Percentiles rank a stretch among this genome's conserved stretches.
Evolutionary conservation across 2,888 invertebrate genomes (phyloP).

Genomic region (Chrysotoxum bicinctum): DNA sequence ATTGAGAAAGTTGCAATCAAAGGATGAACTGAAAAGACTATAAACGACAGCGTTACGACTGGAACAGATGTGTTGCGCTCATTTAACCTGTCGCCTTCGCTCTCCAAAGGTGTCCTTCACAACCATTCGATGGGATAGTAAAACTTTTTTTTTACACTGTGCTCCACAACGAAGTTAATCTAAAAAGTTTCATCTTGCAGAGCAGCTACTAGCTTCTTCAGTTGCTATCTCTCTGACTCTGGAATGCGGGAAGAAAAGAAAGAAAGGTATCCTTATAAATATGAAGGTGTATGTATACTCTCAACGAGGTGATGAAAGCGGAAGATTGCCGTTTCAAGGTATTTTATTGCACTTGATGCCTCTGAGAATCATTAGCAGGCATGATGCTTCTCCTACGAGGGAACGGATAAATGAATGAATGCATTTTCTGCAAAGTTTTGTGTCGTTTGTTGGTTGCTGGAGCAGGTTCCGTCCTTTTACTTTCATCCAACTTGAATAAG

Average conservation of each 20-base stretch:
- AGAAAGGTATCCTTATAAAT: neutral
- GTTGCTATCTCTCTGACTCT: constrained; percentile 2
- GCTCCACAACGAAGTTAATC: constrained; percentile 58
- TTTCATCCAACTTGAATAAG: neutral
- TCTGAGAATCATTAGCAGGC: constrained; percentile 67
- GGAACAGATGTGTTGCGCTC: constrained; percentile 71
- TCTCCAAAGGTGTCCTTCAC: constrained; percentile 52
- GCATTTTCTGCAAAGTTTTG: constrained; percentile 20
- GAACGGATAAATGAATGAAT: constrained; percentile 52
- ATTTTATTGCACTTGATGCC: constrained; percentile 67
- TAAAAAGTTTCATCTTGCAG: constrained; percentile 61
- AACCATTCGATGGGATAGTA: constrained; percentile 21
- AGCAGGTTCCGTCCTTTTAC: constrained; percentile 7
- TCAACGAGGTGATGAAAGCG: constrained; percentile 53
- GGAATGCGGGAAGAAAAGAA: neutral
- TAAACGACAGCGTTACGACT: constrained; percentile 64
- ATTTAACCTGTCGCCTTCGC: constrained; percentile 69
- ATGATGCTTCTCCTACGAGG: constrained; percentile 43
- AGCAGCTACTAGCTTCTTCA: constrained; percentile 21
- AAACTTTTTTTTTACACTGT: constrained; percentile 14
- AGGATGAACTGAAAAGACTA: constrained; percentile 42
- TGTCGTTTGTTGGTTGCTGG: constrained; percentile 31
- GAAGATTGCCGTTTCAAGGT: constrained; percentile 47
- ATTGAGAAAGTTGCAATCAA: constrained; percentile 56
- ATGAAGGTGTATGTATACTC: neutral